Evolutionary conservation across 2,113 vertebrate genomes (phyloP), one percentile per base, ranked within the genome.

Genomic region (Psittacara wagleri): DNA sequence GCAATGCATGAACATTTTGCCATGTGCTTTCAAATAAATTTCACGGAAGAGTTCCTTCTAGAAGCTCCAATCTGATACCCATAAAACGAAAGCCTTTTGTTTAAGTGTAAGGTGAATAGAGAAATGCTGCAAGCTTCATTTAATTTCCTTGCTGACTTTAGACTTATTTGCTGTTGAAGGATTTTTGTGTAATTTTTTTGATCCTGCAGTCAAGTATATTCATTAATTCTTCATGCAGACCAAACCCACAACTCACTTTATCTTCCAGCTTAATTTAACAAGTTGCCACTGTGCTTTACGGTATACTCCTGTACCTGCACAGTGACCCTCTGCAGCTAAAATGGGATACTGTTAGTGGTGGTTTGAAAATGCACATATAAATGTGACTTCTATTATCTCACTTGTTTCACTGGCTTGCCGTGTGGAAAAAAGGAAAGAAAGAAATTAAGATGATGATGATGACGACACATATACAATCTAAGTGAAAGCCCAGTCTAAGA

Each of bases 121-220:
- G 55, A 94, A 91, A 49, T 86, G 20, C 69, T 92, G 37, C 77
- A 83, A 94, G 86, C 66, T 82, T 86, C 39, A 52, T 94, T 88
- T 94, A 43, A 77, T 94, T 91, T 94, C 35, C 51, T 94, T 91
- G n/a, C 80, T 90, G 89, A 88, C 80, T 93, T 92, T 77, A 46
- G 86, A 37, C 14, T 83, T 85, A 52, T 9, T 90, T 0, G 1
- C 25, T 43, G 14, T 79, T 86, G 64, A 78, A 92, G 76, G 64
- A 51, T 75, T 95, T 94, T 92, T 94, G 46, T 86, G 7, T 92
- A 39, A 84, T 94, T 94, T 84, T 27, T 88, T 91, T 75, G 68
- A 82, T 95, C 55, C 33, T 78, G 11, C 55, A 82, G 73, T 89
- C 73, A 72, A 78, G 61, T 84, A 35, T 75, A 28, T 84, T 94